Base-by-base conservation (phyloP, 1,140 invertebrate genomes). In the Bicyclus anynana region DNA sequence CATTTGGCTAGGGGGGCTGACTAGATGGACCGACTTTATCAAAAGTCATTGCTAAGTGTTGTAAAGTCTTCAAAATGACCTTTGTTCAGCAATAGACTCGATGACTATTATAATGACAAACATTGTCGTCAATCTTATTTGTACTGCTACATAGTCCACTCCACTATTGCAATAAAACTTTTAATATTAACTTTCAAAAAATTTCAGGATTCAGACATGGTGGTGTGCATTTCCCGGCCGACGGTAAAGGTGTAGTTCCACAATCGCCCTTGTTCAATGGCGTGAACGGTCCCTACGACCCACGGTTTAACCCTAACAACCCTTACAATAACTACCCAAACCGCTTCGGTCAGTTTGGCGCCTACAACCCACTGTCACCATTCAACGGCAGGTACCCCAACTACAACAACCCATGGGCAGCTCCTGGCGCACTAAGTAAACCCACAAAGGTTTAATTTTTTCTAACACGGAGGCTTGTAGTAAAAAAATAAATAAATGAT, bases 191-290 rank as follows among this genome's bases (percentile, higher is more conserved):
- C 10, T 7, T 7, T 5, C 17, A 53, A 38, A 16, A 2, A 5
- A 57, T 73, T 68, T 3, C 62, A 89, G 87, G 87, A 26, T 89
- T 88, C 46, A 75, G 86, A 65, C 82, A 84, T 40, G 77, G 80
- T 4, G 81, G 75, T 5, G 68, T 84, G 13, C 82, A 87, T 18
- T 79, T 89, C 14, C 74, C 84, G 1, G 74, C 80, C 5, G 69
- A 79, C 50, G 80, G 84, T 9, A 82, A 76, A 70, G 65, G 67
- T 5, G 52, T 64, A 0, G 20, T 66, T 20, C 65, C 71, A 14
- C n/a, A n/a, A n/a, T 35, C 47, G 0, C 40, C 63, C 33, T 12
- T 69, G 16, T 29, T 58, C 23, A 63, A 44, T 27, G 63, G 13
- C 53, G 64, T 56, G 35, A 67, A 23, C 35, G 54, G 64, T 49